Conservation (phyloP, 2,888 invertebrate genomes). For the Psylliodes chrysocephalus region DNA sequence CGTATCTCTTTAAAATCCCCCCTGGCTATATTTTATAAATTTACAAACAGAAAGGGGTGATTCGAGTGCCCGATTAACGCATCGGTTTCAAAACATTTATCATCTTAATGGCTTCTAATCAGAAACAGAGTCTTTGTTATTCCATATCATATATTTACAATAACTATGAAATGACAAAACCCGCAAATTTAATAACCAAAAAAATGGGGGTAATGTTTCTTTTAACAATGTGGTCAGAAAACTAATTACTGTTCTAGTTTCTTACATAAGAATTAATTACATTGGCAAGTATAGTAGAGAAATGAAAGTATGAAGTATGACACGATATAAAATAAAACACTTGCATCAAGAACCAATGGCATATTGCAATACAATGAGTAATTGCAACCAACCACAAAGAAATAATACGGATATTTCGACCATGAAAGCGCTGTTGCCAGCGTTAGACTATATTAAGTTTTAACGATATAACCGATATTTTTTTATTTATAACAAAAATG, state of each 20-base stretch:
- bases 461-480: too few species aligned
- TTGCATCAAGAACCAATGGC: conserved; percentile 35
- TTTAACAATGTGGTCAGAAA: conserved; percentile 11
- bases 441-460: not conserved
- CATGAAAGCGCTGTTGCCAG: conserved; percentile 25
- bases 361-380: conserved; percentile 32
- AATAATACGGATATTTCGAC: conserved; percentile 19
- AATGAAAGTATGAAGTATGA: conserved; percentile 41
- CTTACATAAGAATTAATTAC: conserved; percentile 29
- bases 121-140: too few species aligned
- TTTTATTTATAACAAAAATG: too few species aligned
- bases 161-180: not conserved
- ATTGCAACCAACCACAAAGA: conserved; percentile 26
- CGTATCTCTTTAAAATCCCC: too few species aligned
- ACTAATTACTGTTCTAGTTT: conserved; percentile 7
- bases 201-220: not conserved
- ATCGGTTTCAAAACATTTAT: too few species aligned
- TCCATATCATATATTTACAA: too few species aligned
- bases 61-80: too few species aligned
- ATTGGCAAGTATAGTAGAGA: conserved; percentile 28
- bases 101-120: too few species aligned
- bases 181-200: not conserved
- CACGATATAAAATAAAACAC: conserved; percentile 30
- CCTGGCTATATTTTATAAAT: too few species aligned
- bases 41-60: too few species aligned